Evolutionary conservation across 2,113 vertebrate genomes (phyloP).

Genomic region (Misgurnus mizolepis): DNA sequence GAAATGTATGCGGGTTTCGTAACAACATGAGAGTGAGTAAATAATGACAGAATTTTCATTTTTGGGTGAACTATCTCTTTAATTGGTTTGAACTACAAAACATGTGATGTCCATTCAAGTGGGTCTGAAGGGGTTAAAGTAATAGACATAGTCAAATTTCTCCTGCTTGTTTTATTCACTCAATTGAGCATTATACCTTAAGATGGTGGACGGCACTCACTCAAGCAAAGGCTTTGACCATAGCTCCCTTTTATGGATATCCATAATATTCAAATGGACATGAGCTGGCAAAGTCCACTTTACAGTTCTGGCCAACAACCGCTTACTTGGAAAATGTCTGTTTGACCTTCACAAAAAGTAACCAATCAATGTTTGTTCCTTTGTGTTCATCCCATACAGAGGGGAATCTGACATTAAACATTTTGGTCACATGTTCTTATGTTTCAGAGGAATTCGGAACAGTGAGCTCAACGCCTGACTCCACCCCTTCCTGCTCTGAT

Average conservation of each 20-base stretch:
- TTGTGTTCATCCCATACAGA: neutral
- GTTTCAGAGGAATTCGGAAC: constrained; percentile 79
- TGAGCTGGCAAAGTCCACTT: neutral
- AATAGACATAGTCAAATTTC: no score
- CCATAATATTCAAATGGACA: constrained; percentile 21
- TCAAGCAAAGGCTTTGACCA: neutral
- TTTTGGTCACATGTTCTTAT: constrained; percentile 25
- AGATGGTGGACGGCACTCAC: neutral
- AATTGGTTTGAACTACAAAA: no score
- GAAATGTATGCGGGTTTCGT: no score
- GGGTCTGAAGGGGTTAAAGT: no score
- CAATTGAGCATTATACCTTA: neutral
- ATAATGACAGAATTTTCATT: no score
- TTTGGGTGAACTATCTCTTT: no score
- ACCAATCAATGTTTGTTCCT: neutral
- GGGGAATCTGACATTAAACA: neutral
- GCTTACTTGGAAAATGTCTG: neutral
- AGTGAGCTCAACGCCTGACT: constrained; percentile 79
- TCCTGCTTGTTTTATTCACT: neutral
- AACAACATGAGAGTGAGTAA: no score
- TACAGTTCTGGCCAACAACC: neutral
- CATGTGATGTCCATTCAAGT: no score
- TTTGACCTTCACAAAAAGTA: neutral
- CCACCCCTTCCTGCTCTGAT: constrained; percentile 78
- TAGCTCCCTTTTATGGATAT: neutral